A percentile compares a stretch with the other conserved stretches of the same genome.
phyloP scores from a whole-genome alignment of 2,888 invertebrate genomes.

The Lasioglossum oenotherae region DNA sequence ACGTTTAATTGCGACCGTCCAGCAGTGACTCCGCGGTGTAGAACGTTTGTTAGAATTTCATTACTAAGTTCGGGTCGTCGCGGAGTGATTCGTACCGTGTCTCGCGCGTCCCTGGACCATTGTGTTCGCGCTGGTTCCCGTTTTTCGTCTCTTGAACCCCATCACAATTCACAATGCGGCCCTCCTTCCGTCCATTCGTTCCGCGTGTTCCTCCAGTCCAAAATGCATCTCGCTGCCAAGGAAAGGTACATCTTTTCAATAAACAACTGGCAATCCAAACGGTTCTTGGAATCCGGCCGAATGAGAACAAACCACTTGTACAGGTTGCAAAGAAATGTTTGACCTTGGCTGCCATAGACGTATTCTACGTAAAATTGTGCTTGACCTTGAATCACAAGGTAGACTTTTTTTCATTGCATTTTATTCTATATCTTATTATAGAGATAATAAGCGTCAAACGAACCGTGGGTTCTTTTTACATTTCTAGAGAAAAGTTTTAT shows the following conservation, averaged over 20 bases:
- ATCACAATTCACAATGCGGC: not conserved
- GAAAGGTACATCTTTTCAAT: not conserved
- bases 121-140: slow-evolving; percentile 22
- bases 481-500: too few relatives aligned
- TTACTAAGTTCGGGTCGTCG: slow-evolving; percentile 66
- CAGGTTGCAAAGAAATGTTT: too few relatives aligned
- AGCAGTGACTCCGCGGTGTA: slow-evolving; percentile 45
- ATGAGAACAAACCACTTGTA: not conserved
- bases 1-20: slow-evolving; percentile 67
- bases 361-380: too few relatives aligned
- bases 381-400: too few relatives aligned
- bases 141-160: slow-evolving; percentile 2
- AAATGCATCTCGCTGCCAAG: not conserved
- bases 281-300: not conserved
- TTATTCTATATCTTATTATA: too few relatives aligned
- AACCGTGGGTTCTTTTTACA: too few relatives aligned
- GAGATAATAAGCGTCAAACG: too few relatives aligned
- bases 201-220: not conserved
- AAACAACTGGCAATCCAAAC: not conserved
- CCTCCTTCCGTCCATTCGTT: not conserved
- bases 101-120: slow-evolving; percentile 1
- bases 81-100: slow-evolving; percentile 44
- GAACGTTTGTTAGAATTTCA: slow-evolving; percentile 76
- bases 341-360: too few relatives aligned
- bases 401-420: too few relatives aligned